phyloP scores from a whole-genome alignment of 2,888 invertebrate species.

The Latrodectus elegans region DNA sequence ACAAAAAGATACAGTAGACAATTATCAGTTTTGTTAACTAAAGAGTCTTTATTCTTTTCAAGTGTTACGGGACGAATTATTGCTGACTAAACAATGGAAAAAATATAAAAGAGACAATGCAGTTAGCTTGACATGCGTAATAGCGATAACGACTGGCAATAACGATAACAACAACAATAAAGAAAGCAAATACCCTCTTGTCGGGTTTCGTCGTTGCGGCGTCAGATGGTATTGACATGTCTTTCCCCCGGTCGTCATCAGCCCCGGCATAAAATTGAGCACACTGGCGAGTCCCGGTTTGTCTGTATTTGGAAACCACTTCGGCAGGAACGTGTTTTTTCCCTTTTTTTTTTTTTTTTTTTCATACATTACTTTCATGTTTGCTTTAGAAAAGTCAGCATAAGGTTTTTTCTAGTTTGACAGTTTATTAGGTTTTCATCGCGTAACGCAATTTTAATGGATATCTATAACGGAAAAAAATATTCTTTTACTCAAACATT shows the following conservation, averaged over 20 bases:
- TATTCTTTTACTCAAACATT: too few relatives aligned
- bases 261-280: conserved; percentile 30
- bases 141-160: background rate
- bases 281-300: conserved; percentile 10
- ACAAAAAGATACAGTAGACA: too few relatives aligned
- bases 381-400: background rate
- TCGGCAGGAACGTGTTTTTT: background rate
- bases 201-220: conserved; percentile 1
- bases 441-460: conserved; percentile 61
- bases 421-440: conserved; percentile 62
- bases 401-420: background rate
- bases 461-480: background rate
- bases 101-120: conserved; percentile 5
- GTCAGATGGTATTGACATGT: conserved; percentile 59
- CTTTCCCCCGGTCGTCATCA: background rate
- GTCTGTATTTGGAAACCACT: conserved; percentile 26
- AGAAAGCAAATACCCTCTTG: conserved; percentile 25
- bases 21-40: too few relatives aligned
- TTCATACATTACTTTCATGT: background rate
- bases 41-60: too few relatives aligned
- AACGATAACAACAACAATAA: conserved; percentile 39
- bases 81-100: background rate
- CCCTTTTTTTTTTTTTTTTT: background rate
- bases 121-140: conserved; percentile 12
- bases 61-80: too few relatives aligned